Evolutionary conservation across 2,797 vertebrate genomes (phyloP).

Genomic region (Petrocephalus sullivani): DNA sequence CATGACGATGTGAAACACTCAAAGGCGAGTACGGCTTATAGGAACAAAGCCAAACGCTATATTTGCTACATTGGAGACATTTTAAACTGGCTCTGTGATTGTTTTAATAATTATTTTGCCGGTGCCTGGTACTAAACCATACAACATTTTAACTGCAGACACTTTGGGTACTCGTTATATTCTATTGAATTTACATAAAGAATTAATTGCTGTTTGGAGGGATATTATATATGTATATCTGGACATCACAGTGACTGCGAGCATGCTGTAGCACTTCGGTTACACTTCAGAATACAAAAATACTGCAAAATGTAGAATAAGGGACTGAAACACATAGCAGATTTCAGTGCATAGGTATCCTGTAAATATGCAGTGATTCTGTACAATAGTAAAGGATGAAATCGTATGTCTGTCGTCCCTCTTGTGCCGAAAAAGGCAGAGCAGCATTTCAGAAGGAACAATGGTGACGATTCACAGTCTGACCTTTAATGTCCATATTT

Average conservation of each 20-base stretch:
- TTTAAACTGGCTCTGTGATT: neutral
- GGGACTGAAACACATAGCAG: neutral
- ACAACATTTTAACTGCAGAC: neutral
- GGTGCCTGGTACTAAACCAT: neutral
- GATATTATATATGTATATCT: neutral
- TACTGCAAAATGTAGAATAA: neutral
- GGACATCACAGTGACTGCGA: neutral
- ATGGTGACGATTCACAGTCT: conserved; percentile 57
- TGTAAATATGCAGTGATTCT: conserved; percentile 34
- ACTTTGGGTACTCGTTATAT: neutral
- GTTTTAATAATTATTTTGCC: neutral
- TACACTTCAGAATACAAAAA: neutral
- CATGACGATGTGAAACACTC: neutral
- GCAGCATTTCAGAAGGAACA: conserved; percentile 44
- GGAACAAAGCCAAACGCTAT: neutral
- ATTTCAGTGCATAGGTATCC: conserved; percentile 21
- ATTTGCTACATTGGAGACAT: neutral
- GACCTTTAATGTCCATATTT: conserved; percentile 50
- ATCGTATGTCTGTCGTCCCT: neutral
- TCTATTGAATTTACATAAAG: neutral
- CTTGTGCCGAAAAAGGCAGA: conserved; percentile 1
- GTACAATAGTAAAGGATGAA: neutral
- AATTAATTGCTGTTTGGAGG: neutral
- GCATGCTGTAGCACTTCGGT: neutral
- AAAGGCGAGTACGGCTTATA: conserved; percentile 20